phyloP scores from a whole-genome alignment of 2,797 vertebrate species.

The Trachops cirrhosus region DNA sequence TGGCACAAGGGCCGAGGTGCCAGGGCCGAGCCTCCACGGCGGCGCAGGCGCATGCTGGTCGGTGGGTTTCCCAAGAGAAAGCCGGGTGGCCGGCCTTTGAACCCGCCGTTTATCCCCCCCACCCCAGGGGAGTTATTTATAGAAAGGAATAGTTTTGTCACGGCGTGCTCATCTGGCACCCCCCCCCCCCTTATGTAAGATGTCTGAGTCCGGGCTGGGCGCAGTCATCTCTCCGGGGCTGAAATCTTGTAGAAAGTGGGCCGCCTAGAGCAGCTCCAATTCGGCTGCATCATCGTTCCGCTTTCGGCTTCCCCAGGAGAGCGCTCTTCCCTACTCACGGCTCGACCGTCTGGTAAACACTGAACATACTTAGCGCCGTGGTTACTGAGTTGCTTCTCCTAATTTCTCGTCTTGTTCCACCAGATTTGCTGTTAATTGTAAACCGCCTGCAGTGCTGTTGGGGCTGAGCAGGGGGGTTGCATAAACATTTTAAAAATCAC shows the following conservation, averaged over 20 bases:
- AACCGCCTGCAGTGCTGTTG: neutral
- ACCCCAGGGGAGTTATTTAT: conserved; percentile 10
- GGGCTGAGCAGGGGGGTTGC: neutral
- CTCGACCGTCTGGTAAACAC: neutral
- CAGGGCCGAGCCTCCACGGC: rapidly evolving
- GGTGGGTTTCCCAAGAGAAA: neutral
- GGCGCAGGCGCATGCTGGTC: neutral
- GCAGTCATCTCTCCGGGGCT: neutral
- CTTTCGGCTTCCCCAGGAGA: neutral
- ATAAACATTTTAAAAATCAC: neutral
- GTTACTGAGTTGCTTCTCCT: neutral
- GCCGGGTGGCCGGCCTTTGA: neutral
- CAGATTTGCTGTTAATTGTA: neutral
- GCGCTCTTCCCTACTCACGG: neutral
- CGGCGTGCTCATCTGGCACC: neutral
- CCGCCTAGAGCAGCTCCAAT: neutral
- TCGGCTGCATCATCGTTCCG: neutral
- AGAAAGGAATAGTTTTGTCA: neutral
- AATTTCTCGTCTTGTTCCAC: neutral
- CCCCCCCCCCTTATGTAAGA: neutral
- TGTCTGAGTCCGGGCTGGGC: neutral
- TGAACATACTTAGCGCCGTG: rapidly evolving
- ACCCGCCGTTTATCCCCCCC: neutral
- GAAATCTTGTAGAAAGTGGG: neutral
- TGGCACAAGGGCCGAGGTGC: neutral